phyloP scores from a whole-genome alignment of 2,113 vertebrate genomes.

The Microcebus tavaratra region DNA sequence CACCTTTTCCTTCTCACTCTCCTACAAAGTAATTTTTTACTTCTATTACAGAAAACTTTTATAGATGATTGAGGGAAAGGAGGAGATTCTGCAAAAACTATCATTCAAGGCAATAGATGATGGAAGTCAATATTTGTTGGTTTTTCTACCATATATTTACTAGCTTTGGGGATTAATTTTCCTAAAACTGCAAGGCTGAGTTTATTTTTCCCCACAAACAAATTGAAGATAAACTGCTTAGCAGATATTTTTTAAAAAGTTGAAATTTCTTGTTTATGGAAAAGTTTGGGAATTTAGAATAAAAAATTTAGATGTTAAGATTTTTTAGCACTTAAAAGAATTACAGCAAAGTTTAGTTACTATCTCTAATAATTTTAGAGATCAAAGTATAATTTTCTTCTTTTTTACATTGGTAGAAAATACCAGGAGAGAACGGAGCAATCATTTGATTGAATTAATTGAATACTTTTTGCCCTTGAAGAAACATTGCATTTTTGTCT shows the following conservation, averaged over 20 bases:
- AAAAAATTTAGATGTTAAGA: background rate
- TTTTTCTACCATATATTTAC: background rate
- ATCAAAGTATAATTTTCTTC: slow-evolving; percentile 45
- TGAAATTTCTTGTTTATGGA: slow-evolving; percentile 28
- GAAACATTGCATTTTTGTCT: slow-evolving; percentile 43
- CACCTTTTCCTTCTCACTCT: background rate
- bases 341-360: background rate
- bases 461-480: slow-evolving; percentile 31
- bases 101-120: background rate
- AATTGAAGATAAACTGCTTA: slow-evolving; percentile 3
- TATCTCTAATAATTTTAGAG: slow-evolving; percentile 31
- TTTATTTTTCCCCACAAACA: slow-evolving; percentile 40
- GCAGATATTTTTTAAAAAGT: background rate
- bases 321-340: background rate
- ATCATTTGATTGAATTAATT: slow-evolving; percentile 56
- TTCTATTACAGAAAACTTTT: slow-evolving; percentile 4
- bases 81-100: background rate
- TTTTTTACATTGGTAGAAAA: slow-evolving; percentile 42
- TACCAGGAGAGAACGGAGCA: slow-evolving; percentile 43
- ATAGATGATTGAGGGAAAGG: background rate
- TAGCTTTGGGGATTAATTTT: slow-evolving; percentile 16
- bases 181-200: background rate
- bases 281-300: slow-evolving; percentile 53
- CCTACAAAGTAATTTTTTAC: background rate
- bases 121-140: background rate